Evolutionary conservation across 1,140 invertebrate genomes (phyloP), one percentile per base, ranked within the genome.

Genomic region (Scaptomyza pallida): DNA sequence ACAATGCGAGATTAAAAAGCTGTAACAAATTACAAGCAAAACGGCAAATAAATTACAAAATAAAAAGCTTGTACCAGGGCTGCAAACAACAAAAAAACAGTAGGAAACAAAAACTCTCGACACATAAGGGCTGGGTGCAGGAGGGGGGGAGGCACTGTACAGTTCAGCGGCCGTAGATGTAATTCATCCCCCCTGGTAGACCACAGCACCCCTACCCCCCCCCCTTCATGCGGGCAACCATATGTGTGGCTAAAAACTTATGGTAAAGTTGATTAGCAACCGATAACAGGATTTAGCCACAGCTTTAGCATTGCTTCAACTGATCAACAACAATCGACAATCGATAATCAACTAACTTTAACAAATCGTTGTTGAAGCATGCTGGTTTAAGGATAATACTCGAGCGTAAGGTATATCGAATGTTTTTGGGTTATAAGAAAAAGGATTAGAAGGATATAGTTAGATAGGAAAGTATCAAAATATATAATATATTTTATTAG

Each of bases 21-120:
- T 85, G 80, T 85, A 86, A 85, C 80, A 85, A 85, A 86, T 85
- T 85, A 86, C 77, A 86, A 88, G 82, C 82, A 81, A 88, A 86
- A 78, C 81, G 82, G 82, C 81, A 86, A 86, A 81, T 81, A 81
- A 86, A 86, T 88, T 86, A 88, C 73, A 81, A 79, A 81, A 88
- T 77, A 80, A 63, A 73, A 64, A 35, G 37, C 52, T n/a, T n/a
- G n/a, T 54, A 74, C 26, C 26, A 30, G 26, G 65, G 50, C 64
- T 30, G 9, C 69, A 65, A 69, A 47, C 64, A 60, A 62, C 55
- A 43, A 47, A 50, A 43, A 12, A 52, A 17, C 30, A 47, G 13
- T 30, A 50, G 54, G 30, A 37, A 43, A 47, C 30, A 26, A 64
- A 64, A 47, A 47, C 63, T 51, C 44, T 47, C 47, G 21, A 6